Base-by-base conservation (phyloP, 2,797 vertebrate genomes). In the Cossypha niveicapilla region DNA sequence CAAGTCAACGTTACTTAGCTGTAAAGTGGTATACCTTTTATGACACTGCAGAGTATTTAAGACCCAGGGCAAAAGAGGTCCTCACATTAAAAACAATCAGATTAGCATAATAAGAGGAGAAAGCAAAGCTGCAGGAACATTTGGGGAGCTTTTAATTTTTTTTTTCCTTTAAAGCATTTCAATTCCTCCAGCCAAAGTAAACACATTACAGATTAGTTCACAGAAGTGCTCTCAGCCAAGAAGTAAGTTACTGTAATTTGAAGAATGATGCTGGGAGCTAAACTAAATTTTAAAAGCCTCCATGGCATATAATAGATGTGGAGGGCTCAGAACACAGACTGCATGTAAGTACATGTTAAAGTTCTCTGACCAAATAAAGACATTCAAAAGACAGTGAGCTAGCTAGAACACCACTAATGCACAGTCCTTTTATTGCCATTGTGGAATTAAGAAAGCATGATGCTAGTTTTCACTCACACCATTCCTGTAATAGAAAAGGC, bases 71-170 rank as follows among this genome's bases (percentile, higher is more conserved):
- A 93, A 94, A 93, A 91, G 62, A 92, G 90, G 45, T n/a, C 82
- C 87, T 95, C 42, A 45, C 47, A 88, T 95, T 93, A 90, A 91
- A 95, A 94, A 60, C 80, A 90, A 82, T 72, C 62, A 87, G 75
- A 91, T 94, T 94, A 94, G 86, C 92, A 92, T 96, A 95, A 81
- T 88, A 90, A 58, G n/a, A 93, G 76, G 44, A 78, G 82, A 87
- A 94, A 91, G 61, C 42, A 93, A 86, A 95, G 63, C 82, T 71
- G 67, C 16, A 0, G 75, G 48, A 95, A 91, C 70, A 90, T 91
- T 95, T 90, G 65, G 63, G 75, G 66, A 95, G 90, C 66, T 92
- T 95, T 93, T 92, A 77, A 16, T 13, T 42, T 35, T 53, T 65
- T 62, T 86, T 76, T 92, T 45, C n/a, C 73, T 92, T 88, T 74